Percentiles rank a stretch among this genome's conserved stretches.
Conservation (phyloP, 2,797 vertebrate species). For the Etheostoma nigrum region DNA sequence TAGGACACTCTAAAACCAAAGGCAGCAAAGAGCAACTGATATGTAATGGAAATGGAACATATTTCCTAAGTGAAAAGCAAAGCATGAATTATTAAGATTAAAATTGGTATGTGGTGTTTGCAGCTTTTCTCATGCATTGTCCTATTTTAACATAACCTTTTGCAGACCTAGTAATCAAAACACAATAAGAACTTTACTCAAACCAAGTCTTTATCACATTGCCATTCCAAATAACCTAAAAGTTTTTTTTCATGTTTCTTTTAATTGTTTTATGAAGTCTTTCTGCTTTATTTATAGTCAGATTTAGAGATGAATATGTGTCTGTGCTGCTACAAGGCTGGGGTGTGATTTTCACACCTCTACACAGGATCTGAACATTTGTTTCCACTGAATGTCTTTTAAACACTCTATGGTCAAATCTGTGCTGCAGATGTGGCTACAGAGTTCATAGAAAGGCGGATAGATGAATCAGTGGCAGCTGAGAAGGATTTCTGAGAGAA, state of each 20-base stretch:
- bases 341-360: conserved; percentile 73
- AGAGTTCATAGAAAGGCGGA: conserved; percentile 25
- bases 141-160: conserved; percentile 1
- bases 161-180: neutral
- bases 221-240: neutral
- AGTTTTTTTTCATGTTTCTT: neutral
- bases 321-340: conserved; percentile 2
- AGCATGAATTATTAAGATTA: conserved; percentile 3
- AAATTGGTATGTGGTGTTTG: neutral
- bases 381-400: conserved; percentile 55
- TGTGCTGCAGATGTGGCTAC: conserved; percentile 33
- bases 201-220: neutral
- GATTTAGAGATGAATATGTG: neutral
- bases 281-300: neutral
- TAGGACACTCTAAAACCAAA: conserved; percentile 73
- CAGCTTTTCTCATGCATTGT: conserved; percentile 16
- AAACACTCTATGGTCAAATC: conserved; percentile 55
- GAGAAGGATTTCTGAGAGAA: conserved; percentile 41
- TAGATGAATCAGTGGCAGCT: conserved; percentile 37
- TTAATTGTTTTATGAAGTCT: neutral
- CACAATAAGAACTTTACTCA: neutral
- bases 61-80: conserved; percentile 48
- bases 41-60: conserved; percentile 64
- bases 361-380: conserved; percentile 34
- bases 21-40: conserved; percentile 53